Evolutionary conservation across 2,113 vertebrate species (phyloP).

Genomic region (Ondatra zibethicus): DNA sequence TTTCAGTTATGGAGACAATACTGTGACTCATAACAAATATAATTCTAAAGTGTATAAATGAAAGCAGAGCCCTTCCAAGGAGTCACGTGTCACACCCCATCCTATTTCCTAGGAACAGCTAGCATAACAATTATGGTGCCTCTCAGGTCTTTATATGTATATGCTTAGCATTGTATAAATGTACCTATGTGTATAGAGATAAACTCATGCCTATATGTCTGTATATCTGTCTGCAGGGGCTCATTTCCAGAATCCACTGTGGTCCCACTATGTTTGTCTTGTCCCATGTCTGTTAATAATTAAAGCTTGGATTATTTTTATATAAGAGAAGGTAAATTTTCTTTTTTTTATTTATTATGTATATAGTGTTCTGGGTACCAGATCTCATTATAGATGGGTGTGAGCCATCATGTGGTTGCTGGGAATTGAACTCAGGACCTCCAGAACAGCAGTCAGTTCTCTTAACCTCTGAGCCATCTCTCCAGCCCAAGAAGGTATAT

Average conservation of each 20-base stretch:
- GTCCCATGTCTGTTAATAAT: neutral
- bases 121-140: neutral
- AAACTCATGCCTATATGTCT: neutral
- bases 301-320: conserved; percentile 5
- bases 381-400: too few species aligned
- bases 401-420: too few species aligned
- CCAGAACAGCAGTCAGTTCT: too few species aligned
- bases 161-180: neutral
- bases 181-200: neutral
- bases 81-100: neutral
- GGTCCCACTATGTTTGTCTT: neutral
- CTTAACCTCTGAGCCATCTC: too few species aligned
- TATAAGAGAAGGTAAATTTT: neutral
- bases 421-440: too few species aligned
- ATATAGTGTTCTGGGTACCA: too few species aligned
- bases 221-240: neutral
- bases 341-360: too few species aligned
- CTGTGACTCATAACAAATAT: neutral
- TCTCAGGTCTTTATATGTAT: neutral
- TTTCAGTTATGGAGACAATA: conserved; percentile 9
- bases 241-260: conserved; percentile 2
- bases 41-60: neutral
- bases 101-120: neutral
- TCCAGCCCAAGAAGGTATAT: too few species aligned
- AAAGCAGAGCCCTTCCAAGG: neutral